phyloP scores from a whole-genome alignment of 2,888 invertebrate species.

The Frankliniella intonsa region DNA sequence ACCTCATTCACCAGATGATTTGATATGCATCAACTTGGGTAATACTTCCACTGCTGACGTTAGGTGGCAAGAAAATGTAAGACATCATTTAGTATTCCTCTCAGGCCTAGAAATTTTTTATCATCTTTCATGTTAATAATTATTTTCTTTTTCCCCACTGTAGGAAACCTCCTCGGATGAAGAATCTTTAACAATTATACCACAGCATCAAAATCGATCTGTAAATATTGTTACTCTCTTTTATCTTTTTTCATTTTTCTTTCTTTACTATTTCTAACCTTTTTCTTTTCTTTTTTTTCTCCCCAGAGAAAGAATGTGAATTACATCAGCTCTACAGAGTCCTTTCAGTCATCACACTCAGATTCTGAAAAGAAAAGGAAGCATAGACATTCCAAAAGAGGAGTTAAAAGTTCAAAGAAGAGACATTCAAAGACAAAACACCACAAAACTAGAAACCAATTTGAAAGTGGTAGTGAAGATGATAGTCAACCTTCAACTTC shows the following conservation, averaged over 20 bases:
- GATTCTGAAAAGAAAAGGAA: neutral
- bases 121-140: no score
- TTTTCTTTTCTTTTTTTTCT: no score
- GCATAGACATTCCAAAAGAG: neutral
- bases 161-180: no score
- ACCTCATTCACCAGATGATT: neutral
- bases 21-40: neutral
- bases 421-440: neutral
- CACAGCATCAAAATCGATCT: no score
- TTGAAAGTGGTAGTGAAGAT: neutral
- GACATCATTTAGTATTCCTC: neutral
- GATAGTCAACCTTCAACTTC: neutral
- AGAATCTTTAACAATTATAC: no score
- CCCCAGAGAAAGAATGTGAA: neutral
- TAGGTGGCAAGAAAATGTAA: conserved; percentile 3
- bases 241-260: no score
- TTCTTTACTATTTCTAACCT: no score
- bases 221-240: no score
- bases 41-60: neutral
- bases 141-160: no score
- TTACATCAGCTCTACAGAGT: neutral
- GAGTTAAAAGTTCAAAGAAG: neutral
- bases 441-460: neutral
- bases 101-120: no score
- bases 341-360: neutral